These are phyloP conservation scores for Aricia artaxerxes DNA, from an alignment of 2,888 invertebrate species.

Conservation along the genomic window DNA sequence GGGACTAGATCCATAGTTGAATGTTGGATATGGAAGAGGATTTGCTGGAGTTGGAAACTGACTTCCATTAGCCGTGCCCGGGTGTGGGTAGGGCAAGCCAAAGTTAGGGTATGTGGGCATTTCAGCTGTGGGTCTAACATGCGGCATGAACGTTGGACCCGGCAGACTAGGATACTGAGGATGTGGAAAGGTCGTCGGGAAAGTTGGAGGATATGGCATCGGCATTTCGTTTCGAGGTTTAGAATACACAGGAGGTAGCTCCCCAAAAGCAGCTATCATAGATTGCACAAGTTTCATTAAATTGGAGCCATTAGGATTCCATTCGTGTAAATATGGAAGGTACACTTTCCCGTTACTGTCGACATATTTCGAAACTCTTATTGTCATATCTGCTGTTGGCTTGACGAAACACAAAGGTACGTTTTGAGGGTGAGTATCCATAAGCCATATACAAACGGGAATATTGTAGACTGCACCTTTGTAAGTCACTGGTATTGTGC, in stretches of 20 bases:
- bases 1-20: constrained; percentile 55
- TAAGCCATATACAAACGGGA: constrained; percentile 96
- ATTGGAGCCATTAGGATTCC: constrained; percentile 91
- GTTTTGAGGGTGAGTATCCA: constrained; percentile 98
- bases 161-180: constrained; percentile 71
- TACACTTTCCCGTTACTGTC: constrained; percentile 98
- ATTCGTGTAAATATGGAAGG: constrained; percentile 97
- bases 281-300: constrained; percentile 93
- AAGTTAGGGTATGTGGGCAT: constrained; percentile 78
- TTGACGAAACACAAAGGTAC: constrained; percentile 97
- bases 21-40: constrained; percentile 59
- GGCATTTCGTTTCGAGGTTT: constrained; percentile 82
- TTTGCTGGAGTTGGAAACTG: constrained; percentile 51
- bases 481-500: constrained; percentile 95
- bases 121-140: constrained; percentile 47
- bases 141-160: constrained; percentile 60
- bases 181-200: constrained; percentile 58
- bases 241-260: constrained; percentile 95
- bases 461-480: constrained; percentile 96
- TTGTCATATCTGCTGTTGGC: constrained; percentile 97
- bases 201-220: constrained; percentile 80
- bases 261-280: constrained; percentile 95
- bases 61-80: constrained; percentile 60
- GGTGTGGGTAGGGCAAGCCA: constrained; percentile 69
- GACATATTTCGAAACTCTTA: constrained; percentile 96